phyloP scores from a whole-genome alignment of 2,113 vertebrate species.

The Prolemur simus region DNA sequence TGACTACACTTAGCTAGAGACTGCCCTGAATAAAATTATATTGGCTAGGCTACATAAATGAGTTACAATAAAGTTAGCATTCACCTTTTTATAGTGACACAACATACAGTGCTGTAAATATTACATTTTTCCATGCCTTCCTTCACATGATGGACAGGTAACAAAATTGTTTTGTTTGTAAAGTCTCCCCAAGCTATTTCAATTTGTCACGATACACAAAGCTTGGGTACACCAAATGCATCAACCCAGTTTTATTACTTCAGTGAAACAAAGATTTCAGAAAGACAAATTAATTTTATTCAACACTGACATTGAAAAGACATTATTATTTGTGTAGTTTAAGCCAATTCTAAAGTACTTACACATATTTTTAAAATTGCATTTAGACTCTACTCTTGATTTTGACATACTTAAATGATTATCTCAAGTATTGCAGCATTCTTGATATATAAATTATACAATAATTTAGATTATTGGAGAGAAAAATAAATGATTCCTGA shows the following conservation, averaged over 20 bases:
- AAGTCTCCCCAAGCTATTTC: conserved; percentile 59
- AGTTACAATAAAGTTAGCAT: conserved; percentile 50
- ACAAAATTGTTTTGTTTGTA: conserved; percentile 67
- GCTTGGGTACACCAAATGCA: conserved; percentile 54
- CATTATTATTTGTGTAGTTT: conserved; percentile 4
- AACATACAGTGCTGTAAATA: conserved; percentile 43
- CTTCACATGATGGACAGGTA: conserved; percentile 64
- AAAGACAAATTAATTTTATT: conserved; percentile 58
- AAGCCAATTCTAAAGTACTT: not conserved
- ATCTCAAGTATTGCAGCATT: not conserved
- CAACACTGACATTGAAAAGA: conserved; percentile 10
- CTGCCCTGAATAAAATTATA: not conserved
- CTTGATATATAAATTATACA: not conserved
- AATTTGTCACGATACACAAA: conserved; percentile 44
- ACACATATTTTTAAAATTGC: not conserved
- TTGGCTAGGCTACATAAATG: not conserved
- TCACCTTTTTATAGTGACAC: conserved; percentile 19
- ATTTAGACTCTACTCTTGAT: not conserved
- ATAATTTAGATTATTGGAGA: not conserved
- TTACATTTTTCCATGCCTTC: conserved; percentile 43
- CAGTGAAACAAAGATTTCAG: conserved; percentile 40
- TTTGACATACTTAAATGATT: not conserved
- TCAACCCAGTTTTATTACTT: conserved; percentile 41
- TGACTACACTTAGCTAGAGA: not conserved
- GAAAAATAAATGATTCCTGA: not conserved